Evolutionary conservation across 2,888 invertebrate species (phyloP).

Genomic region (Agonopterix alstromeriana): DNA sequence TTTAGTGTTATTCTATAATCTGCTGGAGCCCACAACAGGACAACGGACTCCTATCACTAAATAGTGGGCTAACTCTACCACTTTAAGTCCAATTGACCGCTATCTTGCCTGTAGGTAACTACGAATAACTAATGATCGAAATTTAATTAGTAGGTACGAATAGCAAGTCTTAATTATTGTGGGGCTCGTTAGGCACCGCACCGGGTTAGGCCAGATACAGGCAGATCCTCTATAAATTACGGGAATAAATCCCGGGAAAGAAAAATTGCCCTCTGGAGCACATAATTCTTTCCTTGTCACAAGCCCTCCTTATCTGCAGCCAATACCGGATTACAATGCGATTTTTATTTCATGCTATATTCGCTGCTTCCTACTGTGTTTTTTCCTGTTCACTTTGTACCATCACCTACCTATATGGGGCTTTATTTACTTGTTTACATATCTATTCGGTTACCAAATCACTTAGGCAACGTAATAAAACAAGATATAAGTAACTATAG

Average conservation of each 20-base stretch:
- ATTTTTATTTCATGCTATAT: constrained; percentile 73
- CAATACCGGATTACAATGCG: constrained; percentile 77
- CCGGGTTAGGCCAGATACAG: constrained; percentile 74
- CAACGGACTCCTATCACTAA: no score
- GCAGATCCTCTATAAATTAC: constrained; percentile 76
- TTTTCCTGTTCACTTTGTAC: constrained; percentile 7
- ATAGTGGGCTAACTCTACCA: no score
- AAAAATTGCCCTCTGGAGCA: constrained; percentile 77
- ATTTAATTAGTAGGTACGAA: constrained; percentile 9
- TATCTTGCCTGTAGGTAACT: no score
- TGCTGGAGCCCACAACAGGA: no score
- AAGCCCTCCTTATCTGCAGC: constrained; percentile 74
- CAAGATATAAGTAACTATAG: no score
- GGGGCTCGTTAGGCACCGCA: constrained; percentile 40
- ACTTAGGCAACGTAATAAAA: no score
- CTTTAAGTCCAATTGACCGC: no score
- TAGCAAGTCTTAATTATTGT: constrained; percentile 59
- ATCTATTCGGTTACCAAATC: no score
- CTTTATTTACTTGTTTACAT: no score
- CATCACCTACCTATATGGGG: constrained; percentile 2
- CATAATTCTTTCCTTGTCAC: constrained; percentile 78
- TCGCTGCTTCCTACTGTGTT: constrained; percentile 33
- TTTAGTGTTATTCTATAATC: no score
- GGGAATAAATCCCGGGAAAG: constrained; percentile 74
- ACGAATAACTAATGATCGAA: no score